Conservation (phyloP, 1,140 invertebrate genomes). For the Drosophila bocqueti region DNA sequence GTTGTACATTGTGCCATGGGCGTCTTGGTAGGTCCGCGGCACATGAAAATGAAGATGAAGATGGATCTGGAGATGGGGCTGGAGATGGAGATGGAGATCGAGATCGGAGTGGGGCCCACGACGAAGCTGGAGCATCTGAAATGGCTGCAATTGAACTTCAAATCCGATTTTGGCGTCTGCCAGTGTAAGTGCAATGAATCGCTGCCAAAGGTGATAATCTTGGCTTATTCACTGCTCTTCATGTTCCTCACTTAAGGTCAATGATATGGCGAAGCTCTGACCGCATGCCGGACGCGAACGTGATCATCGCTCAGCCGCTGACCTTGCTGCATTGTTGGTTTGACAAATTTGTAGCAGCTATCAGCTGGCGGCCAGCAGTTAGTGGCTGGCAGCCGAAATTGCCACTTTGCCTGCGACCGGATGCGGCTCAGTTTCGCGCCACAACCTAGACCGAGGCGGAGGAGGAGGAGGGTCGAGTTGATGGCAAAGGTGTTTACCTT, state of each 20-base stretch:
- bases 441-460: conserved; percentile 28
- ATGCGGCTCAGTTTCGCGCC: conserved; percentile 47
- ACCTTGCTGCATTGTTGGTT: conserved; percentile 76
- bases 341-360: conserved; percentile 78
- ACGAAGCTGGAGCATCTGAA: conserved; percentile 50
- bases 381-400: conserved; percentile 49
- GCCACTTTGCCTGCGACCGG: conserved; percentile 73
- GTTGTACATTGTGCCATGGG: conserved; percentile 73
- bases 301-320: conserved; percentile 62
- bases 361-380: conserved; percentile 5
- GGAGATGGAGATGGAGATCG: conserved; percentile 23
- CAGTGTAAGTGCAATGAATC: conserved; percentile 73
- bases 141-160: conserved; percentile 71
- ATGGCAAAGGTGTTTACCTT: conserved; percentile 52
- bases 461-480: not conserved
- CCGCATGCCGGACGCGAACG: conserved; percentile 63
- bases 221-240: conserved; percentile 77
- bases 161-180: conserved; percentile 40
- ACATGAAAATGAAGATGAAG: conserved; percentile 31
- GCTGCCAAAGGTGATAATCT: conserved; percentile 80
- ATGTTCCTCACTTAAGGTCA: conserved; percentile 78
- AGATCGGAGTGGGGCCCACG: conserved; percentile 17
- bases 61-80: conserved; percentile 32
- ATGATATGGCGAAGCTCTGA: conserved; percentile 71
- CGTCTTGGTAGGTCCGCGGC: conserved; percentile 45